These are phyloP conservation scores for Coleophora deauratella DNA, from an alignment of 2,888 invertebrate genomes.

Conservation along the genomic window DNA sequence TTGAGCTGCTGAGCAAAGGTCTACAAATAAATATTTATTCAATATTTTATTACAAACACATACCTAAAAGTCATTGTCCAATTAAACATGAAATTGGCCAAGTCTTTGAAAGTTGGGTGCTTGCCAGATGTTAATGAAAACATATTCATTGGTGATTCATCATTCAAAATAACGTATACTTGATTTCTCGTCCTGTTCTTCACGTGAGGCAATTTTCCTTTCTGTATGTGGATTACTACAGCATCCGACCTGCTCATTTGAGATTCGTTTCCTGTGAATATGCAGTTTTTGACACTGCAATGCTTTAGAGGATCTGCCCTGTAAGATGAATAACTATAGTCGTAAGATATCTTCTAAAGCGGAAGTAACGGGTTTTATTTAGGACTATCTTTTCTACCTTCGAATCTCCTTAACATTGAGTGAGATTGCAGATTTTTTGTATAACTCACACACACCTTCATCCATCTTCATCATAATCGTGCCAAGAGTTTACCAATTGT, in stretches of 20 bases:
- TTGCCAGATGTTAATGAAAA: conserved; percentile 47
- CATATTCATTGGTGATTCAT: conserved; percentile 76
- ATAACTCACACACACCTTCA: too few relatives aligned
- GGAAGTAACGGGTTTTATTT: too few relatives aligned
- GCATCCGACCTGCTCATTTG: conserved; percentile 71
- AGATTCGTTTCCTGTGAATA: conserved; percentile 61
- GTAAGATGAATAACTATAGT: too few relatives aligned
- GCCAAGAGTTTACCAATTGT: too few relatives aligned
- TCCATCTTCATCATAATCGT: too few relatives aligned
- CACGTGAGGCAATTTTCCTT: conserved; percentile 20
- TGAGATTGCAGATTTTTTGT: too few relatives aligned
- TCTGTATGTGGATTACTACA: conserved; percentile 67
- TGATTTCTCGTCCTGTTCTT: conserved; percentile 44
- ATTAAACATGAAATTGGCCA: conserved; percentile 74
- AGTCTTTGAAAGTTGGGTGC: conserved; percentile 34
- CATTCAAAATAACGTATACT: conserved; percentile 78
- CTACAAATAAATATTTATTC: too few relatives aligned
- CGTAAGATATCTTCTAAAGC: too few relatives aligned
- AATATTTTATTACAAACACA: conserved; percentile 3
- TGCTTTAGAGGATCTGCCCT: neutral
- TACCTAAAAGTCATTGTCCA: conserved; percentile 78
- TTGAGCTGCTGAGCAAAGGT: too few relatives aligned
- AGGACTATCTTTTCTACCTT: too few relatives aligned
- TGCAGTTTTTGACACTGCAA: conserved; percentile 75
- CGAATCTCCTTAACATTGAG: too few relatives aligned